phyloP scores from a whole-genome alignment of 2,888 invertebrate genomes.

The Eupithecia dodoneata region DNA sequence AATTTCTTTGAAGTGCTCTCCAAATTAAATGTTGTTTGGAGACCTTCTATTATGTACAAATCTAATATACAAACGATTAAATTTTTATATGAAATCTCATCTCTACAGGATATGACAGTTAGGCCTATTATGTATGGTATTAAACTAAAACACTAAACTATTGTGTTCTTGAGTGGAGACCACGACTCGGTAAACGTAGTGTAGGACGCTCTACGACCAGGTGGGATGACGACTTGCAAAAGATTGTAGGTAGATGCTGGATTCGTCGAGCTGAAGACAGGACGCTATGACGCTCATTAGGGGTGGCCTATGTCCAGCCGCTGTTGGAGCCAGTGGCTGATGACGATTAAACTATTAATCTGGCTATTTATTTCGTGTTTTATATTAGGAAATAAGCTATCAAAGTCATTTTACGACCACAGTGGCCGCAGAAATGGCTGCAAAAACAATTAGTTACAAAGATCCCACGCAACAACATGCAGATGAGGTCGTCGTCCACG shows the following conservation, averaged over 20 bases:
- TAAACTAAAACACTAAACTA: background rate
- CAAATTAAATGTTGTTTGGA: conserved; percentile 12
- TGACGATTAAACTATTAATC: background rate
- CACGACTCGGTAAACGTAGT: too few species aligned
- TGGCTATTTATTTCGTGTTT: background rate
- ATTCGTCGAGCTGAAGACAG: too few species aligned
- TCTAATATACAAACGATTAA: background rate
- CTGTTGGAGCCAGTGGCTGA: too few species aligned
- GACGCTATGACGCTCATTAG: too few species aligned
- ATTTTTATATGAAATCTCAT: background rate
- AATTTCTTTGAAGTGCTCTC: conserved; percentile 23
- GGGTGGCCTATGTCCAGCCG: too few species aligned
- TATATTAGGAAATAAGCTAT: background rate
- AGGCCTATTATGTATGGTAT: background rate
- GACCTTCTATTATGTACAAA: background rate
- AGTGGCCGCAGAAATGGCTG: conserved; percentile 31
- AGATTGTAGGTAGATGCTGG: too few species aligned
- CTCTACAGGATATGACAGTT: background rate
- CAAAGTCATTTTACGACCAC: conserved; percentile 17
- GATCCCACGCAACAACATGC: conserved; percentile 46
- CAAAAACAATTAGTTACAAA: conserved; percentile 43
- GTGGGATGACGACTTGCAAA: too few species aligned
- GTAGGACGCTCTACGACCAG: too few species aligned
- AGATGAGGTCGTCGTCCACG: conserved; percentile 42
- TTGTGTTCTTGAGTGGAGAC: too few species aligned